Evolutionary conservation across 1,140 invertebrate species (phyloP).

Genomic region (Aphaenogaster ashmeadi): DNA sequence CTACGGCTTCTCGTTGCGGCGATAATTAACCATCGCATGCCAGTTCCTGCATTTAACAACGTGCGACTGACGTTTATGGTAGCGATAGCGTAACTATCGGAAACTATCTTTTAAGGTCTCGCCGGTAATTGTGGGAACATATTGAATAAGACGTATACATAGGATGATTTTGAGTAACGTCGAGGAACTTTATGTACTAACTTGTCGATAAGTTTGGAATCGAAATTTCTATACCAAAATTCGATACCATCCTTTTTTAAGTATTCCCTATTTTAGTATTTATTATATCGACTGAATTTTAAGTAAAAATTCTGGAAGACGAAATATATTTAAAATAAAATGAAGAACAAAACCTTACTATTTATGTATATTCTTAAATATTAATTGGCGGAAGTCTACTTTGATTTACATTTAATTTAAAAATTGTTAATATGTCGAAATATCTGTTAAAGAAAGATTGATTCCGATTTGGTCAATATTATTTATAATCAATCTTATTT

Average conservation of each 20-base stretch:
- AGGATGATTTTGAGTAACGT: not conserved
- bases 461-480: not conserved
- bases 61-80: constrained; percentile 44
- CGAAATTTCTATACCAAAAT: not conserved
- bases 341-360: not conserved
- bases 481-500: constrained; percentile 4
- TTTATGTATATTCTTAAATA: not conserved
- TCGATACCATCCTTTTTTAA: not conserved
- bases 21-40: constrained; percentile 71
- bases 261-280: not conserved
- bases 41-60: constrained; percentile 52
- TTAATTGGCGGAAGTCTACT: not conserved
- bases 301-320: not conserved
- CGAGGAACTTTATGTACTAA: not conserved
- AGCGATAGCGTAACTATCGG: constrained; percentile 44
- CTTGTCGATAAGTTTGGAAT: not conserved
- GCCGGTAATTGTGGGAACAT: constrained; percentile 30
- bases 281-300: not conserved
- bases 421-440: not conserved
- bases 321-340: not conserved
- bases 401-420: not conserved
- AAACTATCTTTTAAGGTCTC: constrained; percentile 39
- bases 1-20: constrained; percentile 61
- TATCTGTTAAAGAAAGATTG: not conserved
- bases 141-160: constrained; percentile 10